Evolutionary conservation across 2,888 invertebrate species (phyloP), one percentile per base, ranked within the genome.

Genomic region (Drosophila emarginata): DNA sequence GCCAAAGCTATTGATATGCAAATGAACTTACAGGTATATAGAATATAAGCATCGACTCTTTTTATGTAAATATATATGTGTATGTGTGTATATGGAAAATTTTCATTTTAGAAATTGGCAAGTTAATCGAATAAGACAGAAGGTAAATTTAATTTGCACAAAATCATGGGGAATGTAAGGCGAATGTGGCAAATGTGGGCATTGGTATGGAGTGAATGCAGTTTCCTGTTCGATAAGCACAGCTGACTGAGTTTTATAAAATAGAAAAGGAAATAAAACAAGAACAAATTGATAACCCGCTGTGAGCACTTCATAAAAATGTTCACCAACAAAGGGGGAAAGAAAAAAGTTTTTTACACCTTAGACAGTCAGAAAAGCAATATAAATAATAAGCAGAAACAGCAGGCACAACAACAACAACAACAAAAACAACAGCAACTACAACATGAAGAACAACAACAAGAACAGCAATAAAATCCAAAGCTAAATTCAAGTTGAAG

Each of bases 231-330:
- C 72, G 83, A 66, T 69, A 72, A 72, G 69, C 57, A 78, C 88
- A 70, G 73, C 73, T 80, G 87, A 78, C 64, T 82, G 87, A 56
- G 53, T 71, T 79, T 74, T 71, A 75, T 67, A 70, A 65, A 62
- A 69, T 32, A 39, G 56, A 69, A 45, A 45, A 45, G 45, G 45
- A 45, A 45, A 45, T 45, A 45, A 45, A 61, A 68, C 39, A 68
- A 64, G 51, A 74, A 70, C 70, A 79, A 87, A 79, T 87, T 81
- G 82, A 84, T 74, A 77, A 50, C 76, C 72, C 64, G 79, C 81
- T 69, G 85, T 59, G 79, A 72, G 67, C 75, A 88, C 87, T 88
- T 86, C 88, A 88, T 88, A 88, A 84, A 45, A 87, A 71, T 60
- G 67, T 40, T 23, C 50, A 9, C 32, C 28, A 64, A 61, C 39